Percentiles rank a stretch among this genome's conserved stretches.
These are phyloP conservation scores for Zalophus californianus DNA, from an alignment of 2,797 vertebrate species.

Conservation along the genomic window DNA sequence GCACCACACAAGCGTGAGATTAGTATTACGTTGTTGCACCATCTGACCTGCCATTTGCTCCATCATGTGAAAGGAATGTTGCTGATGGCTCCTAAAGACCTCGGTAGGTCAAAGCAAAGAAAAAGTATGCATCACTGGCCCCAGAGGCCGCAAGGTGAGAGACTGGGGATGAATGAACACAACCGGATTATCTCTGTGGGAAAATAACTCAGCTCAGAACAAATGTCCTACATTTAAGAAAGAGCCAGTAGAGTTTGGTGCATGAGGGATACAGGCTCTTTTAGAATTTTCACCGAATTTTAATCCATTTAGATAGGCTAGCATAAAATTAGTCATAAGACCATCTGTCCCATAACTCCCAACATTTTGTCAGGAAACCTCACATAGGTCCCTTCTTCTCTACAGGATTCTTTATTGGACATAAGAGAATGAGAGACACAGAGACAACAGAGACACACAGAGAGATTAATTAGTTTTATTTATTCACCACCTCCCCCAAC, in stretches of 20 bases:
- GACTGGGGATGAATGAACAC: not conserved
- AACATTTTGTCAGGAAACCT: not conserved
- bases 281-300: not conserved
- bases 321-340: not conserved
- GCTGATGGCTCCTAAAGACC: not conserved
- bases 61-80: not conserved
- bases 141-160: not conserved
- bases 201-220: not conserved
- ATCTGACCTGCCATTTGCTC: not conserved
- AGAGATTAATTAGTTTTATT: not conserved
- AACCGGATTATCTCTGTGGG: not conserved
- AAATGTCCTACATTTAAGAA: not conserved
- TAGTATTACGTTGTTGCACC: rapidly evolving
- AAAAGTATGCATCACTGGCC: not conserved
- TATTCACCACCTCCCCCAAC: not conserved
- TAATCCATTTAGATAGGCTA: not conserved
- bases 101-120: not conserved
- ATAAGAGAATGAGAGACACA: not conserved
- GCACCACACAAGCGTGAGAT: rapidly evolving
- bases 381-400: not conserved
- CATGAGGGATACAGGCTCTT: not conserved
- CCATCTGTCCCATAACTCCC: not conserved
- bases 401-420: not conserved
- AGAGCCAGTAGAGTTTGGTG: not conserved
- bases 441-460: not conserved